A percentile compares a stretch with the other conserved stretches of the same genome.
These are phyloP conservation scores for Collichthys lucidus DNA, from an alignment of 2,113 vertebrate species.

Conservation along the genomic window DNA sequence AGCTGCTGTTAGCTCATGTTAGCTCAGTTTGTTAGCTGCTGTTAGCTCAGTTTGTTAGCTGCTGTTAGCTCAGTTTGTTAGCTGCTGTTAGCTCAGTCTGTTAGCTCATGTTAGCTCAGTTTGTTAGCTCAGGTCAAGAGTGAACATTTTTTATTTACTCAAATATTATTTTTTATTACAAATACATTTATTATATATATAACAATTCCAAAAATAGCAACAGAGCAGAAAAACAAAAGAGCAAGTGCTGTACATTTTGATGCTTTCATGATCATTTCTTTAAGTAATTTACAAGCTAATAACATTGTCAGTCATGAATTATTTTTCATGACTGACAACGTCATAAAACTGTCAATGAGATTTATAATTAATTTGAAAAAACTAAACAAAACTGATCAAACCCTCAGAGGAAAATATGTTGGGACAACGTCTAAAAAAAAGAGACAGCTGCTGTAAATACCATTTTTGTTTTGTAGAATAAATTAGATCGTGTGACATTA, in stretches of 20 bases:
- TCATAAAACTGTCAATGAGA: neutral
- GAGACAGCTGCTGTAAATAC: neutral
- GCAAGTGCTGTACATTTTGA: conserved; percentile 11
- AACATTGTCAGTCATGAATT: neutral
- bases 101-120: too few species aligned
- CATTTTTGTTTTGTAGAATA: neutral
- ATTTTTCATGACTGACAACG: neutral
- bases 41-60: too few species aligned
- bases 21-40: too few species aligned
- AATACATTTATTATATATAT: conserved; percentile 33
- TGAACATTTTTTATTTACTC: neutral
- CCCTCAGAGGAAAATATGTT: conserved; percentile 11
- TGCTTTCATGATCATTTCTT: neutral
- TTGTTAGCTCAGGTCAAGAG: too few species aligned
- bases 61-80: too few species aligned
- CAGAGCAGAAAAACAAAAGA: neutral
- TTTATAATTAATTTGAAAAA: conserved; percentile 1
- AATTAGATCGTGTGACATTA: neutral
- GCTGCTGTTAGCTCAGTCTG: too few species aligned
- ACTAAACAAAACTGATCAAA: conserved; percentile 1
- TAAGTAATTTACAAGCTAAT: neutral
- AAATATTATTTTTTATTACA: conserved; percentile 12
- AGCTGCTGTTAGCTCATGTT: too few species aligned
- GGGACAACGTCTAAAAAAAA: neutral
- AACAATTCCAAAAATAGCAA: conserved; percentile 47